Evolutionary conservation across 2,113 vertebrate species (phyloP).

Genomic region (Cepphus grylle): DNA sequence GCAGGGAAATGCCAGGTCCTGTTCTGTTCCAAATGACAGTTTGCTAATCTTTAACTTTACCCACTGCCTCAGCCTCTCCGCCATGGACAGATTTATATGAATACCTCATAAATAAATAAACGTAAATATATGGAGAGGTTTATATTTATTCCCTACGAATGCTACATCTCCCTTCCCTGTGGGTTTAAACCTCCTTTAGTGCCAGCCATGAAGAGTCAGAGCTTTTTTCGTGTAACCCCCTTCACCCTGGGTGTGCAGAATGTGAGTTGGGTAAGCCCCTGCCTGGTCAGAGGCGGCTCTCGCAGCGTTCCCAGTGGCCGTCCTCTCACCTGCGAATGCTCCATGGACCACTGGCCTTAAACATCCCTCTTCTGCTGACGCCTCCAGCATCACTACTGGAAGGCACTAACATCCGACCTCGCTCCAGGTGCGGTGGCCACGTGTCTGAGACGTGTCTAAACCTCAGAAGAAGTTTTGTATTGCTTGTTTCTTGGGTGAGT

Average conservation of each 20-base stretch:
- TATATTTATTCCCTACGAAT: not conserved
- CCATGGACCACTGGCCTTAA: too few species aligned
- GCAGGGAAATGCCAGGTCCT: not conserved
- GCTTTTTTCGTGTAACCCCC: not conserved
- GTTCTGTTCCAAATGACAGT: not conserved
- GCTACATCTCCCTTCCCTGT: not conserved
- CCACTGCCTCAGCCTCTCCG: not conserved
- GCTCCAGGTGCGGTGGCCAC: not conserved
- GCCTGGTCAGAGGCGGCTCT: not conserved
- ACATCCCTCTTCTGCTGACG: not conserved
- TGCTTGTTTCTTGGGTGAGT: not conserved
- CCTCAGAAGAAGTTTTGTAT: not conserved
- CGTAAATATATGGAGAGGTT: not conserved
- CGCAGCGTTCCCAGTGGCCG: not conserved
- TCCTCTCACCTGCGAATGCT: not conserved
- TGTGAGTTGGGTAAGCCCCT: too few species aligned
- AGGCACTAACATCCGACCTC: not conserved
- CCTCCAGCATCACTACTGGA: not conserved
- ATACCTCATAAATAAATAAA: not conserved
- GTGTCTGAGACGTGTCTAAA: not conserved
- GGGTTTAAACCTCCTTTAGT: not conserved
- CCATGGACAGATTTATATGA: not conserved
- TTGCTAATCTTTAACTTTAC: not conserved
- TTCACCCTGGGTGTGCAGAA: not conserved
- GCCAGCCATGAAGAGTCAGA: not conserved